These are phyloP conservation scores for Atrina japonica DNA, from an alignment of 2,888 invertebrate genomes.

Conservation along the genomic window DNA sequence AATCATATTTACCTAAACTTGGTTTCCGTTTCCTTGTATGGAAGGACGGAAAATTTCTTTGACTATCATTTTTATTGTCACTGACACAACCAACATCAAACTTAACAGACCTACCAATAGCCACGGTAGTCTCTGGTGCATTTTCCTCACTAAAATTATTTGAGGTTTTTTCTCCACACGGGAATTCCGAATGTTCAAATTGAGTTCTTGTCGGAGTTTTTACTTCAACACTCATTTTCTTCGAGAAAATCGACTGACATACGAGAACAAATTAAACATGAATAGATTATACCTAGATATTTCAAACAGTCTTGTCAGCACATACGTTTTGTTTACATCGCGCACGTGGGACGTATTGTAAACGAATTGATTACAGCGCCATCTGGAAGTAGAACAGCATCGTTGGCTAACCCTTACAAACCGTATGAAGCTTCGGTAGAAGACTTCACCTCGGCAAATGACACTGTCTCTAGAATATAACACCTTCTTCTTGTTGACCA, in stretches of 20 bases:
- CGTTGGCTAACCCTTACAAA: no score
- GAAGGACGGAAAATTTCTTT: neutral
- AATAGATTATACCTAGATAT: neutral
- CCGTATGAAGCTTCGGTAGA: no score
- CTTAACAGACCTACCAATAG: neutral
- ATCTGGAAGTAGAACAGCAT: slow-evolving; percentile 13
- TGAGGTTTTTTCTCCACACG: slow-evolving; percentile 79
- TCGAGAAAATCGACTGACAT: no score
- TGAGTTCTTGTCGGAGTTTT: slow-evolving; percentile 72
- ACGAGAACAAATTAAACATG: no score
- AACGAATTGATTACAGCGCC: slow-evolving; percentile 46
- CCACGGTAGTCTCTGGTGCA: neutral
- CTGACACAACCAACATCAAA: neutral
- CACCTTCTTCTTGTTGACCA: no score
- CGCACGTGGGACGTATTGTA: slow-evolving; percentile 40
- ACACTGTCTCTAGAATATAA: no score
- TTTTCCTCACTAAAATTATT: slow-evolving; percentile 27
- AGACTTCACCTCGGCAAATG: no score
- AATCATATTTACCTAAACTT: slow-evolving; percentile 10
- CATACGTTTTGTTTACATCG: slow-evolving; percentile 52
- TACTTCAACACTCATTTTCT: slow-evolving; percentile 74
- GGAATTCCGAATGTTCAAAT: slow-evolving; percentile 67
- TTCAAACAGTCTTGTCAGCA: slow-evolving; percentile 5
- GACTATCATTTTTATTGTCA: slow-evolving; percentile 1
- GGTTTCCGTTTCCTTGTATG: slow-evolving; percentile 28